Conservation (phyloP, 2,888 invertebrate genomes). For the Dolomedes plantarius region DNA sequence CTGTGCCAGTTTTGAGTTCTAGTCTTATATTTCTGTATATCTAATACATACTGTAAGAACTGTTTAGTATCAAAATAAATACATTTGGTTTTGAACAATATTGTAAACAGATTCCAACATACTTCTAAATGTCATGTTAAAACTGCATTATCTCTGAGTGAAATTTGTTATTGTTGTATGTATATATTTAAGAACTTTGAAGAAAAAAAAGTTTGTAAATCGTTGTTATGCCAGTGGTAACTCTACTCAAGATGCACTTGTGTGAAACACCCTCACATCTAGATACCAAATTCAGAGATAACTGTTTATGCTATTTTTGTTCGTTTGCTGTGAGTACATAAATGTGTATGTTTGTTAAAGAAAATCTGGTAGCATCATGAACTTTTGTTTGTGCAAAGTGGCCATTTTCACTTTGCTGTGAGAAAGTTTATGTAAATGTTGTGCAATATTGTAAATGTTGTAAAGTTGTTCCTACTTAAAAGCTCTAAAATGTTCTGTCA, state of each 20-base stretch:
- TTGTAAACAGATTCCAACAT: no score
- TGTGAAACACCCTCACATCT: not conserved
- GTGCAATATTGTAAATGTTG: conserved; percentile 35
- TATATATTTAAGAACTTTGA: not conserved
- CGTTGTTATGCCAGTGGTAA: not conserved
- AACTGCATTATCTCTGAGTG: not conserved
- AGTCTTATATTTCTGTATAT: not conserved
- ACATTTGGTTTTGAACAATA: no score
- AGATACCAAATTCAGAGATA: not conserved
- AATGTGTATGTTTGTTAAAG: not conserved
- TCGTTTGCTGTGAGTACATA: not conserved
- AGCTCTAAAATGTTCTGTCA: conserved; percentile 9
- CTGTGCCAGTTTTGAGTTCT: conserved; percentile 14
- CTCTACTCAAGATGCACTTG: not conserved
- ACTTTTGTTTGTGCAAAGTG: not conserved
- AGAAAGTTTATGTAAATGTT: conserved; percentile 15
- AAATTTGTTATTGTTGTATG: not conserved
- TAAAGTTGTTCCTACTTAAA: conserved; percentile 23
- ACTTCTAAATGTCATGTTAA: not conserved
- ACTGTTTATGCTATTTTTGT: not conserved
- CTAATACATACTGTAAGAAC: not conserved
- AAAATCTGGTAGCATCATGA: not conserved
- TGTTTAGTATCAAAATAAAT: no score
- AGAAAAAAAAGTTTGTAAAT: not conserved
- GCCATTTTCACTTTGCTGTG: not conserved